phyloP scores from a whole-genome alignment of 1,140 invertebrate genomes.

The Drosophila oshimai region DNA sequence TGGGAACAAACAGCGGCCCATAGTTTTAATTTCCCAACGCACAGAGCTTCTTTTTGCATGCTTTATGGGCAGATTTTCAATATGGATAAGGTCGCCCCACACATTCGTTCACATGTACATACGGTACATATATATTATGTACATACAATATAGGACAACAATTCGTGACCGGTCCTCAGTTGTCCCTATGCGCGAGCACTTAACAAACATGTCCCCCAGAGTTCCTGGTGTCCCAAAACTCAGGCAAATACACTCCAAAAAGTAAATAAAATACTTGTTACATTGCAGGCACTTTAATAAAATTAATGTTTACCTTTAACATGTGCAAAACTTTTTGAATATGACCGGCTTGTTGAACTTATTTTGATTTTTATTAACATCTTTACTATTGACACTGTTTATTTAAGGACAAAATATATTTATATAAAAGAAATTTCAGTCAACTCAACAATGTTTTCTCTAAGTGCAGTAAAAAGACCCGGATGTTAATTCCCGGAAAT shows the following conservation, averaged over 20 bases:
- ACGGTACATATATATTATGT: neutral
- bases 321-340: too few relatives aligned
- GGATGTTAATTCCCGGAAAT: slow-evolving; percentile 24
- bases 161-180: slow-evolving; percentile 16
- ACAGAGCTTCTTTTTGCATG: slow-evolving; percentile 21
- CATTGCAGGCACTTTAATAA: too few relatives aligned
- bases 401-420: too few relatives aligned
- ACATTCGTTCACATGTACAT: too few relatives aligned
- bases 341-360: too few relatives aligned
- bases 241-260: neutral
- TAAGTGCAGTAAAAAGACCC: neutral
- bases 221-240: neutral
- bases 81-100: slow-evolving; percentile 35
- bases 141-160: slow-evolving; percentile 6
- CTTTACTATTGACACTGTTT: too few relatives aligned
- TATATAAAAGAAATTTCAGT: too few relatives aligned
- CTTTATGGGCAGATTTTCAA: slow-evolving; percentile 39
- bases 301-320: too few relatives aligned
- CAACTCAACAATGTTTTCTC: too few relatives aligned
- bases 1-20: slow-evolving; percentile 8
- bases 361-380: too few relatives aligned
- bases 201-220: slow-evolving; percentile 5
- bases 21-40: slow-evolving; percentile 65
- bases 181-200: slow-evolving; percentile 38
- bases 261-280: neutral